Evolutionary conservation across 2,797 vertebrate species (phyloP).

Genomic region (Acanthurus lineatus): DNA sequence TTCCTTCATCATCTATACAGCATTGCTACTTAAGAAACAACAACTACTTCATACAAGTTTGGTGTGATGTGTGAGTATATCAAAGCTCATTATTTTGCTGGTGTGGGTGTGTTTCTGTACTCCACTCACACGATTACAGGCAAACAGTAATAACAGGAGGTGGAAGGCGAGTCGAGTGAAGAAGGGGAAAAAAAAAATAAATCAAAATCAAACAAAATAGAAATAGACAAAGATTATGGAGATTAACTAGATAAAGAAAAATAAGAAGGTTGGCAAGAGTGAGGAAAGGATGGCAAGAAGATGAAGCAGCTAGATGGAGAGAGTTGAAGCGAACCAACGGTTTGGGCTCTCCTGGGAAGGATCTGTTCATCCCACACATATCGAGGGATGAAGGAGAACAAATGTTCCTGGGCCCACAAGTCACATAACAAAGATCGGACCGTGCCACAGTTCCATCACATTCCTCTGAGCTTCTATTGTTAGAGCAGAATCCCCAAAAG

Average conservation of each 20-base stretch:
- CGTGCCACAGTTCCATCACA: slow-evolving; percentile 55
- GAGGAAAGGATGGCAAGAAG: slow-evolving; percentile 37
- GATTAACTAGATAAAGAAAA: slow-evolving; percentile 48
- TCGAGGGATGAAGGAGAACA: slow-evolving; percentile 77
- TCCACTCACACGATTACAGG: slow-evolving; percentile 40
- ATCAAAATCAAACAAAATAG: slow-evolving; percentile 53
- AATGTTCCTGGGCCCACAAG: slow-evolving; percentile 78
- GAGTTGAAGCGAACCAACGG: slow-evolving; percentile 63
- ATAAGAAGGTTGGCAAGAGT: slow-evolving; percentile 51
- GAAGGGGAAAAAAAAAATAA: neutral
- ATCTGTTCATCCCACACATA: slow-evolving; percentile 79
- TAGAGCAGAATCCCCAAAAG: slow-evolving; percentile 67
- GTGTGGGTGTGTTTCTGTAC: slow-evolving; percentile 51
- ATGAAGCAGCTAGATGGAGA: slow-evolving; percentile 54
- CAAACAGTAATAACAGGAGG: slow-evolving; percentile 56
- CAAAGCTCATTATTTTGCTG: slow-evolving; percentile 43
- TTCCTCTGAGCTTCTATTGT: slow-evolving; percentile 73
- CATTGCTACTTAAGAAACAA: too few species aligned
- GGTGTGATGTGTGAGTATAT: slow-evolving; percentile 24
- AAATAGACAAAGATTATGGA: slow-evolving; percentile 51
- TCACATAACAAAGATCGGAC: slow-evolving; percentile 70
- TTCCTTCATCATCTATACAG: too few species aligned
- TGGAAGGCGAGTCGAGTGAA: slow-evolving; percentile 20
- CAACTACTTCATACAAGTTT: slow-evolving; percentile 39
- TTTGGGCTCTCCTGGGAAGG: slow-evolving; percentile 72